A percentile compares a stretch with the other conserved stretches of the same genome.
phyloP scores from a whole-genome alignment of 1,140 invertebrate genomes.

The Drosophila micromelanica region DNA sequence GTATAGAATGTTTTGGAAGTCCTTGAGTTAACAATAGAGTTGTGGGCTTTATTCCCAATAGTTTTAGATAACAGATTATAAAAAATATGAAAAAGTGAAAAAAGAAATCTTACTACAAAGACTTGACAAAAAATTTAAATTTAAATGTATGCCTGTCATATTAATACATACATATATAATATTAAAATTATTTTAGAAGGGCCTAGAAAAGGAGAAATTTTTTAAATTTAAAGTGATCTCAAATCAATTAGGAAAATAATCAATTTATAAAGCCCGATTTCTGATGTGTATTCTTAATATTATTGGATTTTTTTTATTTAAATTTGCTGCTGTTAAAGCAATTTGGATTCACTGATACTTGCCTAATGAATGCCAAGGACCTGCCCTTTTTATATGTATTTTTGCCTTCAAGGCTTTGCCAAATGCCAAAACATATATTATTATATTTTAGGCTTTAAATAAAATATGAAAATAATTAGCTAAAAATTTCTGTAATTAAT shows the following conservation, averaged over 20 bases:
- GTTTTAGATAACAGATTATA: neutral
- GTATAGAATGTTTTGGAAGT: constrained; percentile 14
- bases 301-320: no score
- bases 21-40: constrained; percentile 9
- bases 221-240: no score
- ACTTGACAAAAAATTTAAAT: neutral
- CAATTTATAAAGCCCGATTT: no score
- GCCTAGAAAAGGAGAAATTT: no score
- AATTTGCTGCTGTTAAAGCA: constrained; percentile 8
- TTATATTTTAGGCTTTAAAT: constrained; percentile 37
- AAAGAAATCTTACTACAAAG: neutral
- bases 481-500: constrained; percentile 55
- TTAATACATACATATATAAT: no score
- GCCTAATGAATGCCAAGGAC: constrained; percentile 32
- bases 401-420: neutral
- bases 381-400: constrained; percentile 11
- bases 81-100: neutral
- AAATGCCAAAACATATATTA: constrained; percentile 12
- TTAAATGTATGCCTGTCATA: neutral
- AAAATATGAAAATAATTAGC: constrained; percentile 64
- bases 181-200: no score
- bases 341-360: neutral
- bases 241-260: no score
- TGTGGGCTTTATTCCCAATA: neutral
- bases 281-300: neutral